Evolutionary conservation across 2,113 vertebrate genomes (phyloP), one percentile per base, ranked within the genome.

Genomic region (Panthera tigris): DNA sequence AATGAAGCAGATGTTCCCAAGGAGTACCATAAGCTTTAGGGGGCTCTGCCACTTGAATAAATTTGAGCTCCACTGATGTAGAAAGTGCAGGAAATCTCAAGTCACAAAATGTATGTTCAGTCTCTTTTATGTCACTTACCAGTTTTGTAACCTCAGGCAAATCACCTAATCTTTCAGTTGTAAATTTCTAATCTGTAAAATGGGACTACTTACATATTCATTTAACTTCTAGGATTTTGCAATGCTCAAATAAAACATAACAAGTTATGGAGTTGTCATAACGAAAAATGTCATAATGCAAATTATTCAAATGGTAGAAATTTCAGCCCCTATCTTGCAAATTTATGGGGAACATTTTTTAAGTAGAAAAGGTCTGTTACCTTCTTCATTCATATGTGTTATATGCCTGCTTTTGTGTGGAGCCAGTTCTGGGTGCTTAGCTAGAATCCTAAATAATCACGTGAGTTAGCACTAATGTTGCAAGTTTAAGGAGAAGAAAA

Each of bases 1-100:
- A 95, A 93, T 52, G 92, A 96, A 90, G 39, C 31, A 85, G 84
- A 50, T 73, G 6, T 68, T 74, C 12, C 82, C 61, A 89, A 92
- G 25, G 45, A 74, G 55, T n/a, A 61, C 31, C 21, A 23, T 71
- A 79, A 79, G 29, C 39, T 68, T 89, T 63, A 94, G 39, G 80
- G 80, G 12, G 39, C 12, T 76, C 16, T 94, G 63, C 61, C 25
- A n/a, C 52, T 31, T 76, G 39, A 93, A 45, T 93, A 87, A 29
- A 66, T 74, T 68, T 87, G 29, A 93, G n/a, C 57, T 80, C 41
- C 21, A 33, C 36, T 33, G 10, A 74, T 57, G 10, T 14, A 96
- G 57, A 92, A 74, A 73, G 12, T 31, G 1, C 0, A 39, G 52
- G 69, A 88, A 73, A 50, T 87, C 23, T 93, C 16, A 78, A 91